A percentile compares a stretch with the other conserved stretches of the same genome.
These are phyloP conservation scores for Arrhamphus sclerolepis DNA, from an alignment of 2,797 vertebrate species.

Conservation along the genomic window DNA sequence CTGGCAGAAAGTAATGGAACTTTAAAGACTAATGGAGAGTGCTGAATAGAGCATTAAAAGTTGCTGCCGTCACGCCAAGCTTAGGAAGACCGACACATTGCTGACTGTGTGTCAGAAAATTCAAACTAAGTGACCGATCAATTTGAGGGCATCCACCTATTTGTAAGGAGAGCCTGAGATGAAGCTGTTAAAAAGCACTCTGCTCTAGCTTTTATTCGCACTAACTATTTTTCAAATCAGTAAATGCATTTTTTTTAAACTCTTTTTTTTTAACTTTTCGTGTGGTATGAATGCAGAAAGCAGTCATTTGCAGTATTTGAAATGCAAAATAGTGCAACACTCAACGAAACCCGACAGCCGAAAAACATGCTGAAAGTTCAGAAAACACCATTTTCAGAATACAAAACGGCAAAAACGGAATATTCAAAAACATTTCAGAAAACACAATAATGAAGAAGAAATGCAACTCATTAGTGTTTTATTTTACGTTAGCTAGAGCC, in stretches of 20 bases:
- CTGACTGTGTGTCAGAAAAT: constrained; percentile 62
- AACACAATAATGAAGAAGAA: too few species aligned
- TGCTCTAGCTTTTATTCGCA: not conserved
- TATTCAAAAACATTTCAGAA: too few species aligned
- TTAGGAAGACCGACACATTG: constrained; percentile 57
- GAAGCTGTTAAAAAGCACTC: constrained; percentile 10
- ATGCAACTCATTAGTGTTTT: too few species aligned
- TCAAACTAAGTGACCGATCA: constrained; percentile 65
- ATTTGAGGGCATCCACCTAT: constrained; percentile 54
- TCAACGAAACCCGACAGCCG: too few species aligned
- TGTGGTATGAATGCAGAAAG: too few species aligned
- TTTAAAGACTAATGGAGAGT: constrained; percentile 52
- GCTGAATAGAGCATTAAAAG: constrained; percentile 67
- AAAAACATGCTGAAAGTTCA: too few species aligned
- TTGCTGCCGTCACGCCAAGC: constrained; percentile 44
- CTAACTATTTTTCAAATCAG: constrained; percentile 15
- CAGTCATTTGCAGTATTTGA: too few species aligned
- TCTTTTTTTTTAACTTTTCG: too few species aligned
- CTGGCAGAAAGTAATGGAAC: constrained; percentile 28
- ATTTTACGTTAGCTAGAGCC: too few species aligned
- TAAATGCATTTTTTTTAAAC: not conserved
- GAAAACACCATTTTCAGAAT: too few species aligned
- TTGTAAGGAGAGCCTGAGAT: constrained; percentile 30
- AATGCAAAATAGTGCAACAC: too few species aligned
- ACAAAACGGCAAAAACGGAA: too few species aligned